Evolutionary conservation across 2,113 vertebrate genomes (phyloP).

Genomic region (Danionella cerebrum): DNA sequence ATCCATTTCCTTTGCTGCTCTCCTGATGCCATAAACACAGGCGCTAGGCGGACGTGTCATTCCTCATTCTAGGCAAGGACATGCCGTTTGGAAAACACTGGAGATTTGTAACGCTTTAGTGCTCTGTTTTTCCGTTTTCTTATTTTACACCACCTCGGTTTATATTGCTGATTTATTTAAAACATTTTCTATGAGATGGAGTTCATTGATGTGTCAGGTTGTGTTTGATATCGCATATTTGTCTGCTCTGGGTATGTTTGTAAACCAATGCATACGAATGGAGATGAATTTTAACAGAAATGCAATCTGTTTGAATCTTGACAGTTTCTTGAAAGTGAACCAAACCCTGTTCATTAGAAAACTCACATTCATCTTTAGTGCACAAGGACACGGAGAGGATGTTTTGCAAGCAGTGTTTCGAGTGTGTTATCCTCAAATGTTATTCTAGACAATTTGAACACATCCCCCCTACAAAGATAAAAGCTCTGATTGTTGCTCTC

Average conservation of each 20-base stretch:
- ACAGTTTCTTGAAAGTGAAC: constrained; percentile 43
- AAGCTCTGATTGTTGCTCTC: constrained; percentile 18
- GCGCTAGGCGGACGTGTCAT: constrained; percentile 69
- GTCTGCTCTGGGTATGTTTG: constrained; percentile 53
- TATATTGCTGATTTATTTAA: constrained; percentile 67
- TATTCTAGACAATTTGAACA: constrained; percentile 21
- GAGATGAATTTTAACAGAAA: constrained; percentile 52
- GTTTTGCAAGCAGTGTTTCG: constrained; percentile 3
- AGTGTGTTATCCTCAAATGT: neutral
- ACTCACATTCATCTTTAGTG: neutral
- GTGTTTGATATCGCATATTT: constrained; percentile 63
- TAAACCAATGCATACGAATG: constrained; percentile 52
- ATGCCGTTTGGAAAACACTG: constrained; percentile 55
- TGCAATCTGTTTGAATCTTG: constrained; percentile 48
- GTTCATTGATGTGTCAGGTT: constrained; percentile 61
- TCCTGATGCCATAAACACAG: constrained; percentile 70
- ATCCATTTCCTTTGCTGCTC: constrained; percentile 68
- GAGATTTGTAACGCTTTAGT: constrained; percentile 66
- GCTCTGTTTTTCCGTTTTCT: constrained; percentile 49
- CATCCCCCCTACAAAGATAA: constrained; percentile 10
- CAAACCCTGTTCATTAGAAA: constrained; percentile 28
- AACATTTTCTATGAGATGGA: constrained; percentile 58
- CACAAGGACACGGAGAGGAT: neutral
- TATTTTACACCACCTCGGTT: constrained; percentile 50
- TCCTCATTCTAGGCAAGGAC: constrained; percentile 65